Evolutionary conservation across 2,888 invertebrate genomes (phyloP), one percentile per base, ranked within the genome.

Genomic region (Thera obeliscata): DNA sequence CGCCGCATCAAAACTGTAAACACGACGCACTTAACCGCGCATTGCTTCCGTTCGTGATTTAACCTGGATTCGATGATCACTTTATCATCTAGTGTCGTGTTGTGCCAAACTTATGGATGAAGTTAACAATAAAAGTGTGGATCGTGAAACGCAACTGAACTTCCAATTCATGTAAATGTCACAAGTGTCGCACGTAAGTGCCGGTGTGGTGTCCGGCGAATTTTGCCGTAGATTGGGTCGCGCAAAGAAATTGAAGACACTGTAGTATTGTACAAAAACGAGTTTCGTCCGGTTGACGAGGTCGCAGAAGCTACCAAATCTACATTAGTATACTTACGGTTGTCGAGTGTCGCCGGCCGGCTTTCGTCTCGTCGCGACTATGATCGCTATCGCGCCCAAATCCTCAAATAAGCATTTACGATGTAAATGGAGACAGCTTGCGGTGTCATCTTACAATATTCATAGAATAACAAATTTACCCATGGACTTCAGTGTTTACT

Each of bases 1-100:
- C 86, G 84, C 85, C 90, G 90, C 91, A 89, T 86, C 87, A 91
- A 52, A 52, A 92, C 88, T 87, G 89, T 91, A 92, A 92, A 92
- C 93, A 93, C 91, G 90, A 90, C 90, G 90, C 87, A 89, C 81
- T 87, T 22, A 87, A 85, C 87, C 85, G 84, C 84, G 83, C 81
- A 80, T 82, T 84, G 90, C 87, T 89, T 90, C 89, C 89, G 87
- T 87, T 89, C 86, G 87, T 86, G 85, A 86, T 81, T 80, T 87
- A 88, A 88, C 87, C 87, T 87, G 83, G 86, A 87, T 88, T 85
- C 81, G 83, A 83, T 80, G 79, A 80, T 79, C 78, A 74, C 80
- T 80, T 83, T 83, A 50, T 76, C 79, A 78, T 76, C 76, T 78
- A 84, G 89, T 90, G 88, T 90, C 85, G 90, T 90, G 90, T 89